Conservation (phyloP, 2,888 invertebrate species). For the Drosophila stalkeri region DNA sequence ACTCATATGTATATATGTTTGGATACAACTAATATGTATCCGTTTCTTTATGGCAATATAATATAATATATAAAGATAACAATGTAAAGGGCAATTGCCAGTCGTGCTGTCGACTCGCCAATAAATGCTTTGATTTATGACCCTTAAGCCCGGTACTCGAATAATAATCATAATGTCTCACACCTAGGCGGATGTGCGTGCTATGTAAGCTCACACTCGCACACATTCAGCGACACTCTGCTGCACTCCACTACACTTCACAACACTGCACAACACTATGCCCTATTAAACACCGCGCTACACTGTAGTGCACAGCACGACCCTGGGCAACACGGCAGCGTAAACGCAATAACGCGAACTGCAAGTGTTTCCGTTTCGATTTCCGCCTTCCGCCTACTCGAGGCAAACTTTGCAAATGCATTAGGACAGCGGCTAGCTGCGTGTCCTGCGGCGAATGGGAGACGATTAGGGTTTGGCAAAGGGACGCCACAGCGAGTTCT, state of each 20-base stretch:
- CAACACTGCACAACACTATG: not conserved
- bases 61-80: no score
- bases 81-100: not conserved
- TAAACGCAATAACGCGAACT: constrained; percentile 62
- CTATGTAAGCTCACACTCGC: not conserved
- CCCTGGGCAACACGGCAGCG: constrained; percentile 43
- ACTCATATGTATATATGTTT: not conserved
- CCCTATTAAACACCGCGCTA: not conserved
- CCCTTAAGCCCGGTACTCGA: constrained; percentile 50
- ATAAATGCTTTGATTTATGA: constrained; percentile 71
- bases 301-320: constrained; percentile 5
- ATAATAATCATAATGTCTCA: constrained; percentile 51
- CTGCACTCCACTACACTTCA: not conserved
- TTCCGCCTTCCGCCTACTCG: constrained; percentile 61
- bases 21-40: not conserved
- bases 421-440: constrained; percentile 55
- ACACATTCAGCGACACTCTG: not conserved
- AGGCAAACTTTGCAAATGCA: constrained; percentile 74
- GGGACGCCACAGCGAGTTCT: not conserved
- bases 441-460: not conserved
- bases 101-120: constrained; percentile 16
- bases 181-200: constrained; percentile 52
- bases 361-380: constrained; percentile 79
- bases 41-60: not conserved
- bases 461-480: not conserved